Conservation (phyloP, 2,113 vertebrate species). For the Chauna torquata region DNA sequence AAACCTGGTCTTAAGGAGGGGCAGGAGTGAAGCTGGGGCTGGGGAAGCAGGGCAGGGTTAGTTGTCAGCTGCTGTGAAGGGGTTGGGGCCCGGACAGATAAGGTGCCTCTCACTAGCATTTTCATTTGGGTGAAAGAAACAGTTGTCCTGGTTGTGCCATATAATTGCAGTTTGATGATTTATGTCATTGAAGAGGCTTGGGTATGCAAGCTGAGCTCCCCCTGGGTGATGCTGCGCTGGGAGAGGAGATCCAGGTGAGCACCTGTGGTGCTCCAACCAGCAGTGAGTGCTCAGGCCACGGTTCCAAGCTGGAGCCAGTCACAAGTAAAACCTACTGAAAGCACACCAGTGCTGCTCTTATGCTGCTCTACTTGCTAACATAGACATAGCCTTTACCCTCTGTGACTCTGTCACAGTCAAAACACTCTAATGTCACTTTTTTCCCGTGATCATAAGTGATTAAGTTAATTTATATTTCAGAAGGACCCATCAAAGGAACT, state of each 20-base stretch:
- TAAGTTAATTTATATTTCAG: background rate
- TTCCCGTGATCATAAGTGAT: background rate
- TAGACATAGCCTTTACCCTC: background rate
- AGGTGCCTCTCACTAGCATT: background rate
- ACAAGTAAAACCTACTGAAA: background rate
- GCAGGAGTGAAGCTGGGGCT: background rate
- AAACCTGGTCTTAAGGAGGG: background rate
- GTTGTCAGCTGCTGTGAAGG: background rate
- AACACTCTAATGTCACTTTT: background rate
- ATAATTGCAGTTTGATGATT: background rate
- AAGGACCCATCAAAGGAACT: background rate
- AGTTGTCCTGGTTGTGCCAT: background rate
- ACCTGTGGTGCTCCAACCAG: background rate
- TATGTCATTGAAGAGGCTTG: rapidly evolving
- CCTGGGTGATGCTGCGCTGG: rapidly evolving
- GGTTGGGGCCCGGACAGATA: background rate
- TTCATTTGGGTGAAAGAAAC: background rate
- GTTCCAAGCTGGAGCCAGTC: background rate
- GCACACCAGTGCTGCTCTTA: background rate
- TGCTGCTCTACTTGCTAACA: background rate
- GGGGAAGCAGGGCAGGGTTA: background rate
- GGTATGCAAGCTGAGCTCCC: background rate
- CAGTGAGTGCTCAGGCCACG: background rate
- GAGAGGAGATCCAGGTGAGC: background rate
- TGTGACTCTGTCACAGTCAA: background rate